phyloP scores from a whole-genome alignment of 1,140 invertebrate species.

The Anagrus nilaparvatae region DNA sequence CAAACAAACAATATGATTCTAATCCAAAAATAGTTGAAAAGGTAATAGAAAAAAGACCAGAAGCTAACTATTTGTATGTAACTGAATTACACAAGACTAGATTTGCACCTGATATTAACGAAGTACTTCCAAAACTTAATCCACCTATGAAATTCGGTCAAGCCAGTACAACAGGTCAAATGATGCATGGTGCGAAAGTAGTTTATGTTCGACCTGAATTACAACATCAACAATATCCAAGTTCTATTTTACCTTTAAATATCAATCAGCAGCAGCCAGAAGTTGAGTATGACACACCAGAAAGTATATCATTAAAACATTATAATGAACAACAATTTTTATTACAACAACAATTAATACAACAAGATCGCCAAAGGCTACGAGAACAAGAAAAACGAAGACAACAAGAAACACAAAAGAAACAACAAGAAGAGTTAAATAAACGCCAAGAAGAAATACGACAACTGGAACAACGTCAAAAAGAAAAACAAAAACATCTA shows the following conservation, averaged over 20 bases:
- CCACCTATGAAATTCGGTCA: slow-evolving; percentile 29
- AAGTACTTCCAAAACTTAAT: slow-evolving; percentile 31
- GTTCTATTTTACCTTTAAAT: slow-evolving; percentile 26
- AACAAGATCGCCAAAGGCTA: slow-evolving; percentile 31
- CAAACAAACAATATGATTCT: too few relatives aligned
- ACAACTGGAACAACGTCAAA: slow-evolving; percentile 23
- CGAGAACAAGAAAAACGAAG: slow-evolving; percentile 30
- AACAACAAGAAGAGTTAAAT: slow-evolving; percentile 29
- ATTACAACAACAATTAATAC: slow-evolving; percentile 33
- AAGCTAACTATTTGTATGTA: slow-evolving; percentile 28
- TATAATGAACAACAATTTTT: slow-evolving; percentile 38
- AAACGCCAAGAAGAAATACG: slow-evolving; percentile 29
- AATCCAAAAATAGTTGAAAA: too few relatives aligned
- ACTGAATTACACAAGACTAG: slow-evolving; percentile 29
- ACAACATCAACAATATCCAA: slow-evolving; percentile 26
- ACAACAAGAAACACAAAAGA: slow-evolving; percentile 28
- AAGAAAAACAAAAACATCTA: slow-evolving; percentile 19
- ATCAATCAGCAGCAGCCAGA: slow-evolving; percentile 25
- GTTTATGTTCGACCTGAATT: slow-evolving; percentile 22
- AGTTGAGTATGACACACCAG: slow-evolving; percentile 34
- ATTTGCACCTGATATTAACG: slow-evolving; percentile 32
- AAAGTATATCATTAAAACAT: slow-evolving; percentile 36
- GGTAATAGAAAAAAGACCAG: too few relatives aligned
- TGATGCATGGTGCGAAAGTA: slow-evolving; percentile 20
- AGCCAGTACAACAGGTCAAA: slow-evolving; percentile 9